A percentile compares a stretch with the other conserved stretches of the same genome.
Conservation (phyloP, 2,888 invertebrate species). For the Camponotus fellah region DNA sequence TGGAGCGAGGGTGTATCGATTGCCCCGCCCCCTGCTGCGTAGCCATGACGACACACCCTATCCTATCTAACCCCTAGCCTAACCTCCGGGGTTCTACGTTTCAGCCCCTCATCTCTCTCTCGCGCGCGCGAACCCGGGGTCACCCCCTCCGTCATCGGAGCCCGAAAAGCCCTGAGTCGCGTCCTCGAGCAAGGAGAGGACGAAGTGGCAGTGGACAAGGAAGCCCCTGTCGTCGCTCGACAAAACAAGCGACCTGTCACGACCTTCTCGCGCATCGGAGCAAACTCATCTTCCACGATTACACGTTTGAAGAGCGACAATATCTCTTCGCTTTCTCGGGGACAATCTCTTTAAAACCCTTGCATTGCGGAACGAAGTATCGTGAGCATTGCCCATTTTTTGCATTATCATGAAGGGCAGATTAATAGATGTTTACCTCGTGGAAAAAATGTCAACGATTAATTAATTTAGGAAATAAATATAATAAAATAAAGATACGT, state of each 20-base stretch:
- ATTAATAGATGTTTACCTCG: not conserved
- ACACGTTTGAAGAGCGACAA: not conserved
- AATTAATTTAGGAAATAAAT: not conserved
- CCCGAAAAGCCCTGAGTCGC: constrained; percentile 46
- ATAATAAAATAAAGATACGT: too few relatives aligned
- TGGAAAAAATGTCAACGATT: not conserved
- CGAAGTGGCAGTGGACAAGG: constrained; percentile 61
- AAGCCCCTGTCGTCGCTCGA: constrained; percentile 67
- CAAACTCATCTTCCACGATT: constrained; percentile 63
- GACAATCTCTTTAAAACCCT: not conserved
- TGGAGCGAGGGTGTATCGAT: constrained; percentile 91
- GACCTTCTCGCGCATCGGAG: constrained; percentile 61
- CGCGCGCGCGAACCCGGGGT: constrained; percentile 46
- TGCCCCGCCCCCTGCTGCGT: constrained; percentile 89
- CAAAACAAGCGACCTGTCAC: constrained; percentile 69
- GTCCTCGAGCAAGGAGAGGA: constrained; percentile 59
- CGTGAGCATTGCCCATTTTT: not conserved
- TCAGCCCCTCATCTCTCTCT: constrained; percentile 44
- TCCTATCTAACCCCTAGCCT: constrained; percentile 83
- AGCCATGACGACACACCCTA: constrained; percentile 87
- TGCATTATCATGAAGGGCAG: not conserved
- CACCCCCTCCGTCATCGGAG: constrained; percentile 39
- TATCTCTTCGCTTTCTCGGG: not conserved
- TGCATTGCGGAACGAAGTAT: not conserved
- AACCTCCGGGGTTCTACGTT: constrained; percentile 79